Base-by-base conservation (phyloP, 2,888 invertebrate species). In the Dorcus hopei region DNA sequence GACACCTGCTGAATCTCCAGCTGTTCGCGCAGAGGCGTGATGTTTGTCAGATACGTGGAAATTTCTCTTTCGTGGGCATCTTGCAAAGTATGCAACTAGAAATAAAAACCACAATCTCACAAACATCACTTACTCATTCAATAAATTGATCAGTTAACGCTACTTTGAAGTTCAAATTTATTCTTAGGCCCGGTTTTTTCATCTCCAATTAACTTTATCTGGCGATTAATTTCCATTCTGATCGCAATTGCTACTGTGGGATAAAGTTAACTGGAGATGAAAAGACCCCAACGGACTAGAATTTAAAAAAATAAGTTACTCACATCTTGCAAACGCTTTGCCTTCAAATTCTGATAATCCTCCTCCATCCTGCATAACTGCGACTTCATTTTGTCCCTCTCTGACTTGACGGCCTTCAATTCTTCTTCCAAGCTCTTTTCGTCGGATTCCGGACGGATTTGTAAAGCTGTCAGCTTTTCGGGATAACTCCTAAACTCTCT, bases 281-380 rank as follows among this genome's bases (percentile, higher is more conserved):
- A 14, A 14, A 14, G 14, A 14, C 14, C 14, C n/a, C 19, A 19
- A 26, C 5, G 26, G 6, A 26, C 4, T 33, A 6, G 26, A 3
- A 33, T 19, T n/a, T 19, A 33, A 33, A 7, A 33, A 33, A 4
- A 33, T 33, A 33, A 33, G 7, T 5, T 33, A 33, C 89, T 88
- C 77, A 92, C 88, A 79, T 92, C 92, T 75, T 90, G 88, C 68
- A 92, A 81, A 54, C 91, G 82, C 74, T 91, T 91, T 66, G 87
- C 87, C 74, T 91, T 90, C 67, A 92, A 76, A 60, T 84, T 79
- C 74, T 89, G 87, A 68, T 89, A 88, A 71, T 92, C 91, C 61
- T 87, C 87, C 70, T 91, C 90, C 26, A 91, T 69, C 49, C 74
- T 65, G 45, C 71, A 68, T 43, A 78, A 61, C 59, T 79, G 84